Conservation (phyloP, 1,140 invertebrate species). For the Portunus trituberculatus region DNA sequence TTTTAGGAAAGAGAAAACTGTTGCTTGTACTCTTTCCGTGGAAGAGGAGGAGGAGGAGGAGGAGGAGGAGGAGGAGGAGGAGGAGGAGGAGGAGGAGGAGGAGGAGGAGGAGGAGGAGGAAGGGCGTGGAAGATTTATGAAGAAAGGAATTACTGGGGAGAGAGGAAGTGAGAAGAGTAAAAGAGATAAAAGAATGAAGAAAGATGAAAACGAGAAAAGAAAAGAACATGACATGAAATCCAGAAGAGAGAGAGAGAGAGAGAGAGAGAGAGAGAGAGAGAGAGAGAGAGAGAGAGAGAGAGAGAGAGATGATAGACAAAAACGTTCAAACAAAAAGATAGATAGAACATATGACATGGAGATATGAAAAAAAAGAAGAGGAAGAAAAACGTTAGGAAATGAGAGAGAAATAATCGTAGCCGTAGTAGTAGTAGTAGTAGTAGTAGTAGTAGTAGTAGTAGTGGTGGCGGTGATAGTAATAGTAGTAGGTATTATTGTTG, state of each 20-base stretch:
- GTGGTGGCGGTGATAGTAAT: not conserved
- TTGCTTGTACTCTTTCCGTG: not conserved
- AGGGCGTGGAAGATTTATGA: not conserved
- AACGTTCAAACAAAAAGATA: no score
- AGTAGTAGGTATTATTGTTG: not conserved
- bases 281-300: not conserved
- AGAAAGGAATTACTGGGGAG: not conserved
- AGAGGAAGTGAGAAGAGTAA: not conserved
- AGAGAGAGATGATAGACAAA: not conserved
- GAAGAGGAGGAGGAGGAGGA: not conserved
- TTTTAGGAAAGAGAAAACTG: no score
- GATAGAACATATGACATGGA: no score
- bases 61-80: not conserved
- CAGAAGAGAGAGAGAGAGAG: not conserved
- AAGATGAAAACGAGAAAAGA: not conserved
- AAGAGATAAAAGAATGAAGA: not conserved
- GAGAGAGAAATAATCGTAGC: no score
- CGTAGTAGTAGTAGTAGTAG: not conserved
- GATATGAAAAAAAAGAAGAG: no score
- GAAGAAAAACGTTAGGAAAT: no score
- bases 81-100: not conserved
- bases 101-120: not conserved
- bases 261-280: no score
- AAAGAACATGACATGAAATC: not conserved
- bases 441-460: constrained; percentile 23